These are phyloP conservation scores for Drosophila kanapiae DNA, from an alignment of 1,140 invertebrate species.

Conservation along the genomic window DNA sequence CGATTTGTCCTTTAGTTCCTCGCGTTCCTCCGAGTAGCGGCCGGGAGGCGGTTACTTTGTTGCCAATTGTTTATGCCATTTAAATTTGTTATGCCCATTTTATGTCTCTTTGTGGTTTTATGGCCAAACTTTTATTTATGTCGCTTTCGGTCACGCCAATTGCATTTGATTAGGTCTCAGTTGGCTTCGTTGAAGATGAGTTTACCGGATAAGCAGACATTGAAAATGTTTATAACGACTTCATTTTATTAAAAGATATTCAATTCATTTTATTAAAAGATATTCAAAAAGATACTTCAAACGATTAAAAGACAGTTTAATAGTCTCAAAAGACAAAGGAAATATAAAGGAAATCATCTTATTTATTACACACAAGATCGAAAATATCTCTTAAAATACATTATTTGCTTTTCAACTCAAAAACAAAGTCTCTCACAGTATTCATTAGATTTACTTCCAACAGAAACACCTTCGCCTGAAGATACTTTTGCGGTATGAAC, in stretches of 20 bases:
- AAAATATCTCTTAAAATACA: neutral
- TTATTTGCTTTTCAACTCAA: neutral
- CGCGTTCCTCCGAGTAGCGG: neutral
- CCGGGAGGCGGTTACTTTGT: conserved; percentile 23
- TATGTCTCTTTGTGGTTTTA: conserved; percentile 55
- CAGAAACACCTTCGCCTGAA: neutral
- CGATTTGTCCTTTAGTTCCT: conserved; percentile 48
- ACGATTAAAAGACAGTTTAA: conserved; percentile 9
- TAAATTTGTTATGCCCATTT: conserved; percentile 57
- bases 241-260: conserved; percentile 1
- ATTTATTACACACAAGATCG: neutral
- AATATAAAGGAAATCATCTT: no score
- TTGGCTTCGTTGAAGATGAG: conserved; percentile 12
- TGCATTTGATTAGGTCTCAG: conserved; percentile 38
- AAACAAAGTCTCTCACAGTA: no score
- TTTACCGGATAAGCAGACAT: conserved; percentile 1
- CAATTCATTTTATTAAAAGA: conserved; percentile 3
- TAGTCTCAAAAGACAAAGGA: neutral
- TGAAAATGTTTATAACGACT: conserved; percentile 9
- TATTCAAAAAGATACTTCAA: neutral
- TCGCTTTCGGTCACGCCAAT: conserved; percentile 37
- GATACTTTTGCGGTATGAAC: neutral
- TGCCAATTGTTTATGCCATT: conserved; percentile 65
- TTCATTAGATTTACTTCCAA: no score
- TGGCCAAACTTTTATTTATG: conserved; percentile 66